A percentile compares a stretch with the other conserved stretches of the same genome.
Conservation (phyloP, 1,140 invertebrate genomes). For the Scylla paramamosain region DNA sequence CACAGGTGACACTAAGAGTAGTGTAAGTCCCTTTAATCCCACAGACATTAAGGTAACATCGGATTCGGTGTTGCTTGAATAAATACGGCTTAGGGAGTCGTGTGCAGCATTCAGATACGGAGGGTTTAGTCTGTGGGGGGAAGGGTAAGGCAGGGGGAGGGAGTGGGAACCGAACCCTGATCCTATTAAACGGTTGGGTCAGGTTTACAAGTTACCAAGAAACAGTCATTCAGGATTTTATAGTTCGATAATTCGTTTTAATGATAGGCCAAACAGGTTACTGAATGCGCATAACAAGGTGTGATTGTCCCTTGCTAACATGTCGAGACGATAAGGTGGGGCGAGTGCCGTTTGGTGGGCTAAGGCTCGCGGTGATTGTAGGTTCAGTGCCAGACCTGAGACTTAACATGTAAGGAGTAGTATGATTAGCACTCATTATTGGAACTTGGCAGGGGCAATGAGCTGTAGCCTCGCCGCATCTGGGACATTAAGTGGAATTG, state of each 20-base stretch:
- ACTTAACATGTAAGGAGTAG: not conserved
- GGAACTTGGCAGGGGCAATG: no score
- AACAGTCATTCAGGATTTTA: conserved; percentile 15
- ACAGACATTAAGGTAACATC: no score
- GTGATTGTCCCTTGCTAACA: not conserved
- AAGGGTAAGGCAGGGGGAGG: no score
- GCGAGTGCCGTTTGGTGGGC: not conserved
- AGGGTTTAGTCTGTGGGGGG: no score
- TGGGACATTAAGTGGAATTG: no score
- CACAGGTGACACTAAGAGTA: no score
- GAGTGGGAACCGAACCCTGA: not conserved
- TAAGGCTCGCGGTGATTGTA: not conserved
- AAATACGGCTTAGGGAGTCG: no score
- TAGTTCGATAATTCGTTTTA: not conserved
- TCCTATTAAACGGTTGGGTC: not conserved
- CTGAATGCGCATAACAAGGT: conserved; percentile 8
- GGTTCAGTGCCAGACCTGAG: not conserved
- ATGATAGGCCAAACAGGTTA: not conserved
- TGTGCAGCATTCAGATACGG: not conserved
- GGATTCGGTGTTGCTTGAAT: no score
- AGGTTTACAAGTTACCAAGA: not conserved
- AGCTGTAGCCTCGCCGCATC: no score
- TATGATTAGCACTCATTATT: no score
- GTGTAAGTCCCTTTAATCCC: no score
- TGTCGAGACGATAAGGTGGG: not conserved